Conservation (phyloP, 2,113 vertebrate species). For the Gadus macrocephalus region DNA sequence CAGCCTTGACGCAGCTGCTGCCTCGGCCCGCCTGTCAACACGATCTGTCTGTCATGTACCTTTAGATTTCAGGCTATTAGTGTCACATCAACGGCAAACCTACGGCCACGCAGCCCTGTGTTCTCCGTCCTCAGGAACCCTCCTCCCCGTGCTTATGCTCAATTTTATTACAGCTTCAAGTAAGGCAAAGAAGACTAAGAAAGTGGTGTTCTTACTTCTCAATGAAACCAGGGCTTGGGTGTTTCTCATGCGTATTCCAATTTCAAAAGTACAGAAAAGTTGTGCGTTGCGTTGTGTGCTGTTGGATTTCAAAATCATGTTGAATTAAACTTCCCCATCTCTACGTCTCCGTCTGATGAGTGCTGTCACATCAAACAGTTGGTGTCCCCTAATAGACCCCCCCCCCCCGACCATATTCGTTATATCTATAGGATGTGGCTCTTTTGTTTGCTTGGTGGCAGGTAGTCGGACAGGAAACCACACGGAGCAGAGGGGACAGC, state of each 20-base stretch:
- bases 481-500: slow-evolving; percentile 39
- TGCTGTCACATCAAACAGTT: no score
- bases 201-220: no score
- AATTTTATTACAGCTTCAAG: slow-evolving; percentile 43
- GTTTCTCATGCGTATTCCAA: no score
- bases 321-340: no score
- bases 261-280: no score
- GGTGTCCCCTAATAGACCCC: neutral
- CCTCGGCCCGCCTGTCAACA: slow-evolving; percentile 64
- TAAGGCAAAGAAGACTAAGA: no score
- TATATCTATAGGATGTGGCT: slow-evolving; percentile 21
- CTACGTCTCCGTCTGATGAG: no score
- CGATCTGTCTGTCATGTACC: slow-evolving; percentile 66
- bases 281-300: no score
- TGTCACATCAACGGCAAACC: slow-evolving; percentile 58
- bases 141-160: slow-evolving; percentile 32
- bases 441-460: slow-evolving; percentile 35
- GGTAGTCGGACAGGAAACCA: slow-evolving; percentile 31
- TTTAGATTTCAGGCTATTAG: slow-evolving; percentile 64
- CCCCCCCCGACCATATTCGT: neutral
- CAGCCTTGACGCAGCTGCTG: slow-evolving; percentile 70
- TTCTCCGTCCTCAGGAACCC: slow-evolving; percentile 33
- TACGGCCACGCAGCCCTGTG: slow-evolving; percentile 34
- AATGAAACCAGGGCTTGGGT: no score
- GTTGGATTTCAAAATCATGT: no score